Base-by-base conservation (phyloP, 2,888 invertebrate species). In the Sylvicola fuscatus region DNA sequence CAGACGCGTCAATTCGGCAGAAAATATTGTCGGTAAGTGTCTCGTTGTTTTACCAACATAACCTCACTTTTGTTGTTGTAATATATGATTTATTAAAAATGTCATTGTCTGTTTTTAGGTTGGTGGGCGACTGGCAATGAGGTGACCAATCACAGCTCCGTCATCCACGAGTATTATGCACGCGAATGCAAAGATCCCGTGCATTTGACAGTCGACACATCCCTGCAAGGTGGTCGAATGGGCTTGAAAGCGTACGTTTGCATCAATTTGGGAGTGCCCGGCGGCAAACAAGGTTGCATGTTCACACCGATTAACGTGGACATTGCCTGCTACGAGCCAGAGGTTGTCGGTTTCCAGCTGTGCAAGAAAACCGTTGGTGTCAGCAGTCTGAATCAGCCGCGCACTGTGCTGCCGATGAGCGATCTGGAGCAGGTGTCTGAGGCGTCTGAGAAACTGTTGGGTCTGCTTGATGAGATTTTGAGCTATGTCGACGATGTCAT, bases 41-140 rank as follows among this genome's bases (percentile, higher is more conserved):
- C 11, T 15, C 13, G 12, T 14, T 12, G 32, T 32, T n/a, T 10
- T 11, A 14, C 11, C 14, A 13, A 14, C n/a, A 32, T 21, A 21
- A 21, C 21, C 21, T 21, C 21, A 29, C 5, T 8, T 8, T n/a
- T 29, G 29, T 5, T n/a, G 27, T 27, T 27, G 27, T 7, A 27
- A 27, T 27, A 27, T 10, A 27, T 27, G 27, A 27, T 10, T 27
- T 27, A 7, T 10, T 27, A 7, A 27, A 11, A 27, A 27, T 11
- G 27, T 27, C 7, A 10, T 10, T 10, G 5, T 33, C 34, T 13
- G 14, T 28, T 42, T 45, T 10, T 46, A 68, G 68, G 98, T 15
- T 98, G 98, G 98, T 97, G 82, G 82, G 93, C 95, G 2, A 98
- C 97, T 1, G 93, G 95, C 36, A 79, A 86, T 46, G 95, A 97